Base-by-base conservation (phyloP, 1,140 invertebrate species). In the Cephus cinctus region DNA sequence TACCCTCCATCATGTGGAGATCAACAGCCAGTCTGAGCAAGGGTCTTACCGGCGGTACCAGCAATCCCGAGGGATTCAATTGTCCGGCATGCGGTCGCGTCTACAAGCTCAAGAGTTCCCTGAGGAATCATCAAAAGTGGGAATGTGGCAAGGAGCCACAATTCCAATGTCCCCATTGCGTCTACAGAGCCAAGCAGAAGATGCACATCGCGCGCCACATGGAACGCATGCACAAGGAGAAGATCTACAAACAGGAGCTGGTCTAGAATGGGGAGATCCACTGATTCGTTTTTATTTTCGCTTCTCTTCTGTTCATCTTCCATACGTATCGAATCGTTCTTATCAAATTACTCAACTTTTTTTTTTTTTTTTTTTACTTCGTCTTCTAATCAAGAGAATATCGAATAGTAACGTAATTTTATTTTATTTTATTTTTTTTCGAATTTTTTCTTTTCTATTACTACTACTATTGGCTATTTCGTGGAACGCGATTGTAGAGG, bases 121-220 rank as follows among this genome's bases (percentile, higher is more conserved):
- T 92, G 63, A 79, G 88, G 16, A 92, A 90, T 66, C 88, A 91
- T 67, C 88, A 90, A 75, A 90, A 91, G 69, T 92, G 88, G 88
- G 89, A 92, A 68, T 92, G 89, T 70, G 88, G 87, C 54, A 89
- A 89, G 71, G 87, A 90, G 69, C 87, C 88, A 1, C 87, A 89
- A 67, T 90, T 90, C 66, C 85, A 87, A 59, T 90, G 88, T 71
- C 86, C 86, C 4, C 87, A 87, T 71, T 90, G 88, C 70, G 85
- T 88, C 6, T 90, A 90, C 69, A 80, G 86, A 49, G 87, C 87
- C 53, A 90, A 90, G 64, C 87, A 89, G 66, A 89, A 90, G 77
- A 89, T 89, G 86, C 88, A 90, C 73, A 90, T 91, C 61, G 88
- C 86, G 25, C 83, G 88, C 38, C 89, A 92, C 69, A 89, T 90